Base-by-base conservation (phyloP, 2,888 invertebrate species). In the Isoperla grammatica region DNA sequence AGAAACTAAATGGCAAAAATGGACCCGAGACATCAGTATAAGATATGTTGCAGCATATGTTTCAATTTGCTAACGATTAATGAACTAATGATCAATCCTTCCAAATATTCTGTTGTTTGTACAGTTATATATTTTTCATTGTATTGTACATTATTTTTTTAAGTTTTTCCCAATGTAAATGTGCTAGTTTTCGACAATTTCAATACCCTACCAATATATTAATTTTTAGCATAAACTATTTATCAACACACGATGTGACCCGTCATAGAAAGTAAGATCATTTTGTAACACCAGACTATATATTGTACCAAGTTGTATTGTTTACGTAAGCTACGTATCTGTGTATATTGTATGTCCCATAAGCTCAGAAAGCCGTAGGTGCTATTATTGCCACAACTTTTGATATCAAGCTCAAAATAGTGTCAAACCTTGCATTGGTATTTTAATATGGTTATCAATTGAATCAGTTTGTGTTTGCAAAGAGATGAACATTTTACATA, bases 11-110 rank as follows among this genome's bases (percentile, higher is more conserved):
- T 22, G 53, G 56, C 53, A 43, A 56, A 13, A 54, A 53, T 53
- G 63, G 53, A 12, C 58, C 63, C 19, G 63, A 63, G 53, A 63
- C 63, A 35, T 42, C 60, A 37, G 60, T 63, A 22, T 63, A 62
- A 39, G 57, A 39, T 45, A 29, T 29, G 29, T 29, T 29, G 29
- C 29, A 29, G 29, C 17, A 15, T 45, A 45, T 45, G 6, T 45
- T 45, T 19, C 15, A 45, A 45, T 45, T 11, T 20, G 17, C 46
- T 45, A 46, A 46, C 20, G 20, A 46, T 20, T 46, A 45, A 42
- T 42, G n/a, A 15, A 42, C 15, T 15, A 46, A 22, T 46, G 46
- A 46, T 46, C 46, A 22, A 46, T 46, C 46, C 46, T 46, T 46
- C 46, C 46, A 46, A 19, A 29, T 29, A 29, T 29, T 29, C 29